phyloP scores from a whole-genome alignment of 2,113 vertebrate species.

The Piprites chloris region DNA sequence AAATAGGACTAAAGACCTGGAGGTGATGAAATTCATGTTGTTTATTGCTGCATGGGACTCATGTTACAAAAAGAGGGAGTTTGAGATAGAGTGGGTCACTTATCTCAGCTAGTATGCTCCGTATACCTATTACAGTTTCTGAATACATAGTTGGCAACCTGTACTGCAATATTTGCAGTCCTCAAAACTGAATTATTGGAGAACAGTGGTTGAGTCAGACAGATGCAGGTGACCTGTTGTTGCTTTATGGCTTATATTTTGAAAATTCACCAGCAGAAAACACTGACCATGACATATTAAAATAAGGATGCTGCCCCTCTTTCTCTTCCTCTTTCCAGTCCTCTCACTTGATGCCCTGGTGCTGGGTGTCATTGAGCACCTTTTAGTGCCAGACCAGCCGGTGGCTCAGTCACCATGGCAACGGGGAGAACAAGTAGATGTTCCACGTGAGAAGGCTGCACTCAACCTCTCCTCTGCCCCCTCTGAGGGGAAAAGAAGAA shows the following conservation, averaged over 20 bases:
- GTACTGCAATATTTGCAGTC: background rate
- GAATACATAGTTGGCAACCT: background rate
- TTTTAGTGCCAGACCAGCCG: background rate
- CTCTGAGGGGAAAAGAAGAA: background rate
- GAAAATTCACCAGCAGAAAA: conserved; percentile 26
- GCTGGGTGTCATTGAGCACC: background rate
- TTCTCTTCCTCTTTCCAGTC: background rate
- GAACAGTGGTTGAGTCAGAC: background rate
- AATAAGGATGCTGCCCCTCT: background rate
- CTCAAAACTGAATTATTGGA: background rate
- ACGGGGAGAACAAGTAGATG: background rate
- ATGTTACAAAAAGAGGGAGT: background rate
- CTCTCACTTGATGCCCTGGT: background rate
- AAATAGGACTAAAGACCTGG: conserved; percentile 26
- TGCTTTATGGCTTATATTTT: background rate
- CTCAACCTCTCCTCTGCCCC: background rate
- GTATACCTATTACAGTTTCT: background rate
- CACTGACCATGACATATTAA: background rate
- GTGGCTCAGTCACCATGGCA: conserved; percentile 29
- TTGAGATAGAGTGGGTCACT: background rate
- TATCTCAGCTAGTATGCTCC: background rate
- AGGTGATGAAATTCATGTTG: conserved; percentile 11
- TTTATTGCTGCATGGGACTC: background rate
- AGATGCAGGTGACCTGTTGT: background rate
- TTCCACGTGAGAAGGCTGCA: conserved; percentile 34